phyloP scores from a whole-genome alignment of 2,113 vertebrate species.

The Nerophis ophidion region DNA sequence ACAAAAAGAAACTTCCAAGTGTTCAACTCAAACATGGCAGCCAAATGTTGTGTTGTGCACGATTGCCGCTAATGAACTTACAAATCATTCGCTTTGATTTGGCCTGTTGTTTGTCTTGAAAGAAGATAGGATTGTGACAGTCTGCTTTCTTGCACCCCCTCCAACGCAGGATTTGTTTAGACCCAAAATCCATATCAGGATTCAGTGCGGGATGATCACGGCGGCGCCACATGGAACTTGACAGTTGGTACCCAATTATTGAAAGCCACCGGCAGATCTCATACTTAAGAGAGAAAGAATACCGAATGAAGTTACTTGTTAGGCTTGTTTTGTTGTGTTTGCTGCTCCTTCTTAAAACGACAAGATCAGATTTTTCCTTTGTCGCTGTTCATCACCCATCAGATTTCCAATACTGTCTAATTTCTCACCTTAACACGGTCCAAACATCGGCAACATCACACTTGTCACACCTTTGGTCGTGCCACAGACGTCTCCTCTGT shows the following conservation, averaged over 20 bases:
- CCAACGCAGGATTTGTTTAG: conserved; percentile 6
- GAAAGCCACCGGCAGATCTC: conserved; percentile 14
- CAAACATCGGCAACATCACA: conserved; percentile 27
- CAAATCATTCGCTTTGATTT: neutral
- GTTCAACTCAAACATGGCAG: neutral
- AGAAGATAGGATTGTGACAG: conserved; percentile 27
- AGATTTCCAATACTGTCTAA: conserved; percentile 23
- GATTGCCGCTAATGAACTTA: neutral
- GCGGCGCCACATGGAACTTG: conserved; percentile 24
- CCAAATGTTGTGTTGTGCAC: neutral
- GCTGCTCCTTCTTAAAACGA: conserved; percentile 4
- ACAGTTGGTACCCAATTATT: conserved; percentile 49
- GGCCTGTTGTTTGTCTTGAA: neutral
- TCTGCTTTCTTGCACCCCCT: neutral
- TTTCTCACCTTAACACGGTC: conserved; percentile 54
- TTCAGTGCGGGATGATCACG: conserved; percentile 7
- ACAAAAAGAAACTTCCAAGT: neutral
- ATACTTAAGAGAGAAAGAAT: conserved; percentile 17
- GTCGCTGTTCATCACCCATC: conserved; percentile 19
- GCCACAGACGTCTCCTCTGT: conserved; percentile 24
- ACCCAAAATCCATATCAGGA: conserved; percentile 26
- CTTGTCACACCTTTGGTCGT: conserved; percentile 16
- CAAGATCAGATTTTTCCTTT: conserved; percentile 2
- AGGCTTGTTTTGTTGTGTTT: conserved; percentile 21
- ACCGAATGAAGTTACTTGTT: conserved; percentile 32